Conservation (phyloP, 2,888 invertebrate genomes). For the Acronicta aceris region DNA sequence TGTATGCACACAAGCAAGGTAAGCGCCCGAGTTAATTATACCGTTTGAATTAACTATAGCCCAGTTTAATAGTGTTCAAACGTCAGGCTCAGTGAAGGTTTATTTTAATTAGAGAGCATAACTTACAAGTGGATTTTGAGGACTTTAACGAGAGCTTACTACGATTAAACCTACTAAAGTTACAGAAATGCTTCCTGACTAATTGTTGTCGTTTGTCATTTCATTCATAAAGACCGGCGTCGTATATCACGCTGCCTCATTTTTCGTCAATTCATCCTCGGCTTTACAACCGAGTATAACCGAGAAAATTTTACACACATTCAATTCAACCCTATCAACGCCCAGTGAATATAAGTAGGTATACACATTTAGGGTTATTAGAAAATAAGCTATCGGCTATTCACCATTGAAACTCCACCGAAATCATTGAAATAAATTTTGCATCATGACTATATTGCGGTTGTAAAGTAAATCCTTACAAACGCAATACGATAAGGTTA, state of each 20-base stretch:
- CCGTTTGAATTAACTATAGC: conserved; percentile 6
- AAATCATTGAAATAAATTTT: too few species aligned
- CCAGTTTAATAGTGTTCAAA: not conserved
- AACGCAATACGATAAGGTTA: not conserved
- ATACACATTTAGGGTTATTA: not conserved
- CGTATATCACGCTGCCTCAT: not conserved
- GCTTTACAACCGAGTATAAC: conserved; percentile 8
- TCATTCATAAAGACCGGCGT: conserved; percentile 23
- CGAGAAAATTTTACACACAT: conserved; percentile 31
- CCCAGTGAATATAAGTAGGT: not conserved
- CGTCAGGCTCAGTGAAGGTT: not conserved
- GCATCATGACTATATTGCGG: not conserved
- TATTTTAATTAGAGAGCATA: not conserved
- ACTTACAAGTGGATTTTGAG: not conserved
- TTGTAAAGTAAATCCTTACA: too few species aligned
- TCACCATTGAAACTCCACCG: too few species aligned
- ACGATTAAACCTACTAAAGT: conserved; percentile 1
- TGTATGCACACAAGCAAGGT: not conserved
- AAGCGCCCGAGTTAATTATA: conserved; percentile 10
- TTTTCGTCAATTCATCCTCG: conserved; percentile 15
- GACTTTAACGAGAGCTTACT: not conserved
- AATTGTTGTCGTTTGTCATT: conserved; percentile 19
- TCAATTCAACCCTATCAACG: conserved; percentile 23
- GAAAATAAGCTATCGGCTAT: not conserved
- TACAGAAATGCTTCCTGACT: not conserved